These are phyloP conservation scores for Merops nubicus DNA, from an alignment of 2,113 vertebrate species.

Conservation along the genomic window DNA sequence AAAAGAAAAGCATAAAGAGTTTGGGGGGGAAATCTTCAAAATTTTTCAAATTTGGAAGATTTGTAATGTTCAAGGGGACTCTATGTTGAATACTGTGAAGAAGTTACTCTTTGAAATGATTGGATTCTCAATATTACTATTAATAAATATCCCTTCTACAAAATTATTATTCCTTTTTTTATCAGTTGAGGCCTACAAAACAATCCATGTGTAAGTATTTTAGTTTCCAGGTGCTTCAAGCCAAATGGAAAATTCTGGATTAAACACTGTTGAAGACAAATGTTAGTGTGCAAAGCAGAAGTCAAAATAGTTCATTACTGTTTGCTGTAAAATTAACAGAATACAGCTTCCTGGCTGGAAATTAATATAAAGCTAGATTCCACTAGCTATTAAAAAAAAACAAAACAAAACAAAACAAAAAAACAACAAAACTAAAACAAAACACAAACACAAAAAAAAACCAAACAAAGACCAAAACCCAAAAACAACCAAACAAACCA, in stretches of 20 bases:
- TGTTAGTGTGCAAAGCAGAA: not conserved
- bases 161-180: not conserved
- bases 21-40: not conserved
- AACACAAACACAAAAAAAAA: too few species aligned
- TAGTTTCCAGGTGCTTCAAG: not conserved
- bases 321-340: not conserved
- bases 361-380: too few species aligned
- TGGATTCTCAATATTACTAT: not conserved
- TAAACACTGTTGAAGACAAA: not conserved
- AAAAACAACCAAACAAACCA: too few species aligned
- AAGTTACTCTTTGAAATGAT: not conserved
- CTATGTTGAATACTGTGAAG: not conserved
- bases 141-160: not conserved
- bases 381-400: too few species aligned
- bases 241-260: not conserved
- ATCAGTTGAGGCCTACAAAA: not conserved
- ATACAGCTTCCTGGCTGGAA: not conserved
- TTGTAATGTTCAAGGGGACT: not conserved
- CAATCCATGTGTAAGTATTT: not conserved
- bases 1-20: not conserved
- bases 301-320: not conserved
- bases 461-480: too few species aligned
- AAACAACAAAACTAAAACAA: too few species aligned
- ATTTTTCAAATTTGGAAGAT: not conserved
- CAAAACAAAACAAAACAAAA: too few species aligned